These are phyloP conservation scores for Acipenser transmontanus DNA, from an alignment of 2,797 vertebrate genomes.

Conservation along the genomic window DNA sequence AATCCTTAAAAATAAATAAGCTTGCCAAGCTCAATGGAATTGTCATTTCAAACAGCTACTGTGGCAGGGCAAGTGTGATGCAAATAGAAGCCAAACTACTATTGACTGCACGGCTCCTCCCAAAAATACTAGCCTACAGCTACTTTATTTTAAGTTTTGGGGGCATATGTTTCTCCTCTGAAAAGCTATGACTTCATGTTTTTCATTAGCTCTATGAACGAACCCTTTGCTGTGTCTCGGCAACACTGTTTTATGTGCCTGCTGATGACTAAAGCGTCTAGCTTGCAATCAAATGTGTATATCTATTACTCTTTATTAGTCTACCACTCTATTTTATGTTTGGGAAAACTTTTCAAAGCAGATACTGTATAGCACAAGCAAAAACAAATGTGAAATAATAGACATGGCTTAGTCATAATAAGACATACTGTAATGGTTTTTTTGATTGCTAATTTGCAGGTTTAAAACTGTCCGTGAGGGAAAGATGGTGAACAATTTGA, in stretches of 20 bases:
- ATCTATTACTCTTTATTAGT: neutral
- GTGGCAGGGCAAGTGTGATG: neutral
- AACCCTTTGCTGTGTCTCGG: constrained; percentile 6
- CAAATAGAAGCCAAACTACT: constrained; percentile 15
- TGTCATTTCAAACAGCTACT: too few species aligned
- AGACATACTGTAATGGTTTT: too few species aligned
- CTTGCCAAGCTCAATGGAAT: too few species aligned
- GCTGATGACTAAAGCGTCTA: neutral
- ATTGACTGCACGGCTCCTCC: constrained; percentile 12
- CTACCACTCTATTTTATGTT: neutral
- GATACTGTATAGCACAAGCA: neutral
- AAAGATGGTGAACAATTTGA: too few species aligned
- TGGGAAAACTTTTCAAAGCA: neutral
- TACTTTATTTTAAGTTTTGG: neutral
- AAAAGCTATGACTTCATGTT: constrained; percentile 12
- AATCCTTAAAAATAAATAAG: neutral
- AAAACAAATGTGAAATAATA: neutral
- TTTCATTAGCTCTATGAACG: constrained; percentile 20
- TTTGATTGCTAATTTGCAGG: too few species aligned
- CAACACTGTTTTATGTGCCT: constrained; percentile 11
- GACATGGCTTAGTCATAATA: neutral
- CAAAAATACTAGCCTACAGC: neutral
- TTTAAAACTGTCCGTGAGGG: too few species aligned
- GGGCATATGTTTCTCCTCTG: constrained; percentile 7
- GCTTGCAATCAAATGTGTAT: neutral